Base-by-base conservation (phyloP, 2,888 invertebrate species). In the Thecophora atra region DNA sequence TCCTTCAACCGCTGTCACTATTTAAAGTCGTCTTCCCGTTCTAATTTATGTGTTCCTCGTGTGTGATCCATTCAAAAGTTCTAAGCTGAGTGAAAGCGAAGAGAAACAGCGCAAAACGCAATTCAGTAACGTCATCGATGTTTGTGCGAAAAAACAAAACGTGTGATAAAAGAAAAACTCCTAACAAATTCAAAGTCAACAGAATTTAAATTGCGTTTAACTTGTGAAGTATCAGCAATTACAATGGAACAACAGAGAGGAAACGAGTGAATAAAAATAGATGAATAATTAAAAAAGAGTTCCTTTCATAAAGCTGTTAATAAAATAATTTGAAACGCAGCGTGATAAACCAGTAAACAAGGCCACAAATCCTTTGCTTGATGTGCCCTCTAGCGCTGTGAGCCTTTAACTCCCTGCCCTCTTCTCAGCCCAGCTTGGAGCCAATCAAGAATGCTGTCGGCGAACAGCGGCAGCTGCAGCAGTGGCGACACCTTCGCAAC, bases 361-460 rank as follows among this genome's bases (percentile, higher is more conserved):
- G 52, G 15, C 58, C 30, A 30, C 15, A 68, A 68, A 54, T 1
- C 21, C 21, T n/a, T 19, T 19, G 66, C 19, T 66, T 28, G 2
- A 28, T 52, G 21, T 37, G 21, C 19, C 3, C 30, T 62, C 15
- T 3, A 17, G 30, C n/a, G n/a, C n/a, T n/a, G n/a, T 44, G 21
- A 42, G 19, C 7, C 44, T 63, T 19, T 63, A 37, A 44, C 47
- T 65, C 47, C 26, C 44, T 24, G 51, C 8, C 15, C 37, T 37
- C 30, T 60, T 17, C 60, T 42, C 63, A 44, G 42, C 44, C 19
- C 37, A 63, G 42, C 63, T 8, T 11, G 44, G 13, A 44, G 13
- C n/a, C 7, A 37, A 37, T 37, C 6, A 37, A 37, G 6, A 69
- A 82, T 83, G 82, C 78, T 78, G 62, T 77, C 78, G 76, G 79